These are phyloP conservation scores for Homarus gammarus DNA, from an alignment of 2,888 invertebrate species.

Conservation along the genomic window DNA sequence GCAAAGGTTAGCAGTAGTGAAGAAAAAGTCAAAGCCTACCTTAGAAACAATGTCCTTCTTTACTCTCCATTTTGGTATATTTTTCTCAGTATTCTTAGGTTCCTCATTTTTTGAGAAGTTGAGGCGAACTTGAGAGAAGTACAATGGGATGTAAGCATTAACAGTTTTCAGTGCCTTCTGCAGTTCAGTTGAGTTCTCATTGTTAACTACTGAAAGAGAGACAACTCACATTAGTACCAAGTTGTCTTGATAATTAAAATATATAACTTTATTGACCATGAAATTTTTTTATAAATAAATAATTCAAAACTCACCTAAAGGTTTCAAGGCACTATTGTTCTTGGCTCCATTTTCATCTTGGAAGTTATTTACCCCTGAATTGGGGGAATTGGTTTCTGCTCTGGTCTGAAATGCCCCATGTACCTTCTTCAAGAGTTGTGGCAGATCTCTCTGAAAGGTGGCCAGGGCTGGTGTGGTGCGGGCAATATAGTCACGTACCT, in stretches of 20 bases:
- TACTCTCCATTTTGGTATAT: slow-evolving; percentile 68
- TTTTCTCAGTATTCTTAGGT: slow-evolving; percentile 5
- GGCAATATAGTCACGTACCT: slow-evolving; percentile 50
- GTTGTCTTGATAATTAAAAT: neutral
- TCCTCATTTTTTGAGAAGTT: slow-evolving; percentile 49
- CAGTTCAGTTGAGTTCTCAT: slow-evolving; percentile 36
- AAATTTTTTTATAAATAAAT: neutral
- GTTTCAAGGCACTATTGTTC: neutral
- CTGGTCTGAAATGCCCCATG: neutral
- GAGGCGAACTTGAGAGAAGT: slow-evolving; percentile 65
- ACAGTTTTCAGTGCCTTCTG: slow-evolving; percentile 62
- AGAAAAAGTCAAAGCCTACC: slow-evolving; percentile 16
- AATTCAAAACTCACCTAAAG: slow-evolving; percentile 16
- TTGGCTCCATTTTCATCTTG: neutral
- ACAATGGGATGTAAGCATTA: slow-evolving; percentile 68
- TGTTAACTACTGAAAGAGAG: slow-evolving; percentile 25
- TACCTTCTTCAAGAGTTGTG: slow-evolving; percentile 30
- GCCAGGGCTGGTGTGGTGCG: slow-evolving; percentile 22
- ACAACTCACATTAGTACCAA: neutral
- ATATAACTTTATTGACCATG: neutral
- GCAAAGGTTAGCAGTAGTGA: neutral
- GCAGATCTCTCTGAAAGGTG: slow-evolving; percentile 42
- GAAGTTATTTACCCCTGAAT: neutral
- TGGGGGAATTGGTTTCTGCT: neutral
- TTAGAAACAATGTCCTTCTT: slow-evolving; percentile 67